phyloP scores from a whole-genome alignment of 2,113 vertebrate species.

The Clinocottus analis region DNA sequence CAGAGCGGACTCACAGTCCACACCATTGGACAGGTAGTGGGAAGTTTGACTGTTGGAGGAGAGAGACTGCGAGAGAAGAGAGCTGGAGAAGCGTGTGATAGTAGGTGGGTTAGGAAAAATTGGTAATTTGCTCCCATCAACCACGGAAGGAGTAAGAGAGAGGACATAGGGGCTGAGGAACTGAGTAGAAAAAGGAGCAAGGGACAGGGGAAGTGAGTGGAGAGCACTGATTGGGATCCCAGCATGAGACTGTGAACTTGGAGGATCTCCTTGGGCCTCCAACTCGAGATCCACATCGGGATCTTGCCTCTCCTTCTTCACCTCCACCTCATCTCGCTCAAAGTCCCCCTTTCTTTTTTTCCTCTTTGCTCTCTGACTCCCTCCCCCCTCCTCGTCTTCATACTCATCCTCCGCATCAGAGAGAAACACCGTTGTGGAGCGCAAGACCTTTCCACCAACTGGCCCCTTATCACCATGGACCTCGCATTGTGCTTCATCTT shows the following conservation, averaged over 20 bases:
- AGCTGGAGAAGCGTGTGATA: slow-evolving; percentile 73
- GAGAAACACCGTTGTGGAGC: slow-evolving; percentile 84
- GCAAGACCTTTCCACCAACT: slow-evolving; percentile 82
- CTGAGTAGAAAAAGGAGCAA: slow-evolving; percentile 79
- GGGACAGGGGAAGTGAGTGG: slow-evolving; percentile 81
- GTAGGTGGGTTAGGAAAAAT: slow-evolving; percentile 74
- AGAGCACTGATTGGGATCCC: slow-evolving; percentile 70
- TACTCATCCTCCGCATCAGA: slow-evolving; percentile 86
- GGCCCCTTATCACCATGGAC: slow-evolving; percentile 63
- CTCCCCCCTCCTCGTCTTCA: slow-evolving; percentile 78
- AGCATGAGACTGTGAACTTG: slow-evolving; percentile 66
- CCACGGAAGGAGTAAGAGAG: slow-evolving; percentile 77
- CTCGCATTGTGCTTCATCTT: slow-evolving; percentile 68
- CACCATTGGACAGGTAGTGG: slow-evolving; percentile 78
- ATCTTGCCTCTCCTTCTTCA: slow-evolving; percentile 80
- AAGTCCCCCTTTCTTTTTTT: slow-evolving; percentile 76
- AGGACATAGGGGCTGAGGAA: slow-evolving; percentile 83
- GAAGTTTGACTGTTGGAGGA: slow-evolving; percentile 68
- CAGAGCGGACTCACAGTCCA: slow-evolving; percentile 80
- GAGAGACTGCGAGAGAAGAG: slow-evolving; percentile 73
- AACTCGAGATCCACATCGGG: slow-evolving; percentile 82
- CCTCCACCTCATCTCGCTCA: slow-evolving; percentile 76
- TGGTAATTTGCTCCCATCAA: slow-evolving; percentile 75
- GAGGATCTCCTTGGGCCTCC: slow-evolving; percentile 83
- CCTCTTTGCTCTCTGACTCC: slow-evolving; percentile 59